Conservation (phyloP, 2,113 vertebrate genomes). For the Heterocephalus glaber region DNA sequence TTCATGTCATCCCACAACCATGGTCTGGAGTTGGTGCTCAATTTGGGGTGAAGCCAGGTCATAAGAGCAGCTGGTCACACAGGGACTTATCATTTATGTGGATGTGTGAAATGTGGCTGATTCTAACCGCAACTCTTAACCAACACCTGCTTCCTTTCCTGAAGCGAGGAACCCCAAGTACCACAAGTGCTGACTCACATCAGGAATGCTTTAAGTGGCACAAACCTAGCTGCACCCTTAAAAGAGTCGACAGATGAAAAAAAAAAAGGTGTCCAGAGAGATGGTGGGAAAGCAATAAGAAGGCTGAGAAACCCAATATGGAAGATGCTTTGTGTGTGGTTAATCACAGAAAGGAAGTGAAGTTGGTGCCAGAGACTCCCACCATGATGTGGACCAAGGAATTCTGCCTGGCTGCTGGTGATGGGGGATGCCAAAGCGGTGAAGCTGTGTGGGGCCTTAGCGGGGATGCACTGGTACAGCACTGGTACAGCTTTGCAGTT, state of each 20-base stretch:
- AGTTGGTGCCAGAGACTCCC: neutral
- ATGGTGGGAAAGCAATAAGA: fast-evolving
- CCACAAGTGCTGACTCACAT: neutral
- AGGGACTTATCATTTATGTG: fast-evolving
- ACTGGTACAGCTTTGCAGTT: neutral
- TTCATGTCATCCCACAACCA: neutral
- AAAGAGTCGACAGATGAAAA: neutral
- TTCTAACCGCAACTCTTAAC: neutral
- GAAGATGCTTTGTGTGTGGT: neutral
- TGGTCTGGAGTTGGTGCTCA: no score
- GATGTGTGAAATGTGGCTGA: fast-evolving
- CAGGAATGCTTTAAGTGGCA: neutral
- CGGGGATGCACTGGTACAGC: no score
- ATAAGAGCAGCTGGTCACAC: fast-evolving
- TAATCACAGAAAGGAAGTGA: neutral
- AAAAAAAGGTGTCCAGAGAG: neutral
- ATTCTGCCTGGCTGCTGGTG: neutral
- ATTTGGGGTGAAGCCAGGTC: neutral
- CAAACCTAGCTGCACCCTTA: neutral
- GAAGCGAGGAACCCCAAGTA: neutral
- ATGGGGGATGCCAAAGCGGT: fast-evolving
- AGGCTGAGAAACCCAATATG: fast-evolving
- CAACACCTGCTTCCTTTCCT: neutral
- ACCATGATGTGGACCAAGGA: neutral
- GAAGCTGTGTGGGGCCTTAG: neutral